Percentiles rank a stretch among this genome's conserved stretches.
These are phyloP conservation scores for Micropoecilia bifurca DNA, from an alignment of 2,797 vertebrate genomes.

Conservation along the genomic window DNA sequence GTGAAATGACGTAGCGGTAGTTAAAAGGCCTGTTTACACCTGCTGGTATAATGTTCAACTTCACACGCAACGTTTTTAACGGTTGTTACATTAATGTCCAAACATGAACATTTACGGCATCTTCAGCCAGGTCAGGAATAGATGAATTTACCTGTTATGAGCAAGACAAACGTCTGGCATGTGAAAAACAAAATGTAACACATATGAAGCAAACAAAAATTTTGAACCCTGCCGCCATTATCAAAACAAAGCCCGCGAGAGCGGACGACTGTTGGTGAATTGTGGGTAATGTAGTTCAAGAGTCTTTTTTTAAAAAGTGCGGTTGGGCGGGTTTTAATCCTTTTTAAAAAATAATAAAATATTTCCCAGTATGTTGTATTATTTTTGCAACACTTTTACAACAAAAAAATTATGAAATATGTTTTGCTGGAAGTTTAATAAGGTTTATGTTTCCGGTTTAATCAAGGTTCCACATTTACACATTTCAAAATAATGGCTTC, in stretches of 20 bases:
- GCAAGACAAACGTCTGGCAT: not conserved
- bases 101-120: not conserved
- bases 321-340: not conserved
- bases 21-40: slow-evolving; percentile 36
- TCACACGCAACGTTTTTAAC: not conserved
- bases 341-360: not conserved
- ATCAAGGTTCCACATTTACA: fast-evolving
- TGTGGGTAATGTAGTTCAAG: slow-evolving; percentile 61
- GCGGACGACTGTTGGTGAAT: slow-evolving; percentile 24
- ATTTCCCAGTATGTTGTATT: not conserved
- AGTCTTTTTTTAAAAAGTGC: not conserved
- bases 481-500: slow-evolving; percentile 50
- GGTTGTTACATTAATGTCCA: not conserved
- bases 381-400: not conserved
- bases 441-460: slow-evolving; percentile 27
- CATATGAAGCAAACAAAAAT: slow-evolving; percentile 26
- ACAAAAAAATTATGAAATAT: not conserved
- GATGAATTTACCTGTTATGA: slow-evolving; percentile 43
- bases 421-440: not conserved
- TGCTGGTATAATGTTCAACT: not conserved
- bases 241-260: slow-evolving; percentile 84
- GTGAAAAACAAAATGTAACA: not conserved
- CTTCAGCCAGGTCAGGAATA: not conserved
- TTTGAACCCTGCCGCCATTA: slow-evolving; percentile 82
- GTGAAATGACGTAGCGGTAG: not conserved